These are phyloP conservation scores for Coelopa frigida DNA, from an alignment of 1,140 invertebrate genomes.

Conservation along the genomic window DNA sequence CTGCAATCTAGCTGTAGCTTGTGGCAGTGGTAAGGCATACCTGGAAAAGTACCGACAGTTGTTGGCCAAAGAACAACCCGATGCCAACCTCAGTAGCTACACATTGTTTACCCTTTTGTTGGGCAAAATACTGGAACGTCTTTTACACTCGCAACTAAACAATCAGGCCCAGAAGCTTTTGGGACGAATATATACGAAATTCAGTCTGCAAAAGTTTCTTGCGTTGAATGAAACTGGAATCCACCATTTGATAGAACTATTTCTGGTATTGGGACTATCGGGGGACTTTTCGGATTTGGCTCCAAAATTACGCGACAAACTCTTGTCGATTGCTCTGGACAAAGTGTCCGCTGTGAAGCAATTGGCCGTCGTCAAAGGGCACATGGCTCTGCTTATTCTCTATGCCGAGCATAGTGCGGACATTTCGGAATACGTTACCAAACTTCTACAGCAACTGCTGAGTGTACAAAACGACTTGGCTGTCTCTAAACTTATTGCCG, in stretches of 20 bases:
- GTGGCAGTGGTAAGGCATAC: constrained; percentile 27
- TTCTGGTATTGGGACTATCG: constrained; percentile 28
- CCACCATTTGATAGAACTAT: constrained; percentile 40
- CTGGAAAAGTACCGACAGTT: constrained; percentile 29
- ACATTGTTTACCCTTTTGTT: constrained; percentile 29
- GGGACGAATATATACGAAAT: constrained; percentile 43
- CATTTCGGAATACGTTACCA: constrained; percentile 28
- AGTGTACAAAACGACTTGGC: constrained; percentile 28
- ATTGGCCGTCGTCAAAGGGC: constrained; percentile 31
- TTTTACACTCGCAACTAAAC: background rate
- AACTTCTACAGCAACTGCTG: constrained; percentile 28
- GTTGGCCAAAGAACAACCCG: constrained; percentile 18
- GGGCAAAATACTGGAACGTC: constrained; percentile 21
- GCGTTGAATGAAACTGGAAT: constrained; percentile 39
- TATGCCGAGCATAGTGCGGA: constrained; percentile 24
- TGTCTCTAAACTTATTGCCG: constrained; percentile 23
- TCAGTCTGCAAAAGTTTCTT: constrained; percentile 35
- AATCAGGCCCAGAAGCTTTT: constrained; percentile 32
- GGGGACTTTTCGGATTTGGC: constrained; percentile 25
- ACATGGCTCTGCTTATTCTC: constrained; percentile 35
- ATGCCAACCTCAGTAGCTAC: constrained; percentile 37
- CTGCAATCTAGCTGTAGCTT: constrained; percentile 24
- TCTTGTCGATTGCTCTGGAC: constrained; percentile 30
- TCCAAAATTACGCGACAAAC: constrained; percentile 29
- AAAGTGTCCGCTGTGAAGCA: constrained; percentile 28